Conservation (phyloP, 2,888 invertebrate species). For the Dyspetes luteomarginatus region DNA sequence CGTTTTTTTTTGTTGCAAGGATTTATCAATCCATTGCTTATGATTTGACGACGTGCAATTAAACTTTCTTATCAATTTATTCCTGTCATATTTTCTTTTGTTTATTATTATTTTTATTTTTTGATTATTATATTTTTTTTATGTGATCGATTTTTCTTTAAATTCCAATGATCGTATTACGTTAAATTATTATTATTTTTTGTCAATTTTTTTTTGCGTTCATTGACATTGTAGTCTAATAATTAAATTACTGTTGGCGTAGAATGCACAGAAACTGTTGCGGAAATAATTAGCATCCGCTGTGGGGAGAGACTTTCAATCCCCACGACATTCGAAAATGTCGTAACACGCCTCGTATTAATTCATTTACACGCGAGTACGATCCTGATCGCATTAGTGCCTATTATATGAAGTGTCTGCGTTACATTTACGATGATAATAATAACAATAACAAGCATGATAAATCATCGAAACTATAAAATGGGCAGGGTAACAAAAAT, state of each 20-base stretch:
- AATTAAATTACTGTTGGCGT: slow-evolving; percentile 48
- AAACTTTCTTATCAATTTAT: background rate
- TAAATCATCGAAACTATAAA: background rate
- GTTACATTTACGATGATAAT: background rate
- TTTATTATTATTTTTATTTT: background rate
- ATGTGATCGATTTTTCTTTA: background rate
- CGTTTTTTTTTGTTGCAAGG: background rate
- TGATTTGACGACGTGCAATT: slow-evolving; percentile 9
- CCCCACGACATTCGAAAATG: slow-evolving; percentile 24
- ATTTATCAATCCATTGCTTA: background rate
- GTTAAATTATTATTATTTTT: slow-evolving; percentile 33
- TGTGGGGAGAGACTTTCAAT: slow-evolving; percentile 25
- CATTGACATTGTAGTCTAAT: slow-evolving; percentile 41
- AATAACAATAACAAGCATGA: slow-evolving; percentile 20
- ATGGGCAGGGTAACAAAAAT: background rate
- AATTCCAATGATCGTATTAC: background rate
- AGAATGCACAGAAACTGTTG: slow-evolving; percentile 34
- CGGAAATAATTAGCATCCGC: slow-evolving; percentile 58
- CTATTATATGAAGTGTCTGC: background rate
- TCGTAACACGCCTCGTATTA: slow-evolving; percentile 52
- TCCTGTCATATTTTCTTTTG: background rate
- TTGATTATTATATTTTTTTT: background rate
- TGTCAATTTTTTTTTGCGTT: slow-evolving; percentile 6
- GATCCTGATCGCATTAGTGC: slow-evolving; percentile 31
- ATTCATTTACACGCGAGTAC: slow-evolving; percentile 43